phyloP scores from a whole-genome alignment of 2,113 vertebrate species.

The Athene cunicularia region DNA sequence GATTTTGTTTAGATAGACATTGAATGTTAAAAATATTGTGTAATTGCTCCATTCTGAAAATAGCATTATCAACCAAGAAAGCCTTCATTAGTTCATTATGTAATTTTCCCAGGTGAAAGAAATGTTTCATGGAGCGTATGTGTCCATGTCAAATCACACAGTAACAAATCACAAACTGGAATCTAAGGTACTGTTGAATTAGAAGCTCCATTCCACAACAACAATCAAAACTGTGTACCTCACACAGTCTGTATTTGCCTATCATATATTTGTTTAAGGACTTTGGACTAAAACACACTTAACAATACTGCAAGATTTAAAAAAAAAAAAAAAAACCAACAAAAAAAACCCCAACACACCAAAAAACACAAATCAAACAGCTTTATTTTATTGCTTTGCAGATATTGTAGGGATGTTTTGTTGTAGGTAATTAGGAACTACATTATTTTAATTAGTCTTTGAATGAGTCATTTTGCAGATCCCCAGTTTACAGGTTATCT shows the following conservation, averaged over 20 bases:
- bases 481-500: background rate
- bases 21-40: background rate
- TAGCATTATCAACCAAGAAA: conserved; percentile 42
- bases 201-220: background rate
- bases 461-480: background rate
- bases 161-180: conserved; percentile 39
- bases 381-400: background rate
- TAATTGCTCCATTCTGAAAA: conserved; percentile 52
- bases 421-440: background rate
- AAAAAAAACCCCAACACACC: too few species aligned
- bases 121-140: background rate
- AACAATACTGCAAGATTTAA: background rate
- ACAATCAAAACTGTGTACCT: background rate
- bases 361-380: background rate
- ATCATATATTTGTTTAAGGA: background rate
- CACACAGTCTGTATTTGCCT: background rate
- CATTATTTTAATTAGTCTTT: background rate
- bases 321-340: background rate
- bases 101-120: conserved; percentile 63
- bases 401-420: background rate
- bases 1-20: conserved; percentile 1
- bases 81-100: conserved; percentile 57
- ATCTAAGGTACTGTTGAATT: conserved; percentile 40
- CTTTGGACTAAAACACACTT: background rate
- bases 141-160: conserved; percentile 48